Evolutionary conservation across 2,888 invertebrate genomes (phyloP), one percentile per base, ranked within the genome.

Genomic region (Drosophila testacea): DNA sequence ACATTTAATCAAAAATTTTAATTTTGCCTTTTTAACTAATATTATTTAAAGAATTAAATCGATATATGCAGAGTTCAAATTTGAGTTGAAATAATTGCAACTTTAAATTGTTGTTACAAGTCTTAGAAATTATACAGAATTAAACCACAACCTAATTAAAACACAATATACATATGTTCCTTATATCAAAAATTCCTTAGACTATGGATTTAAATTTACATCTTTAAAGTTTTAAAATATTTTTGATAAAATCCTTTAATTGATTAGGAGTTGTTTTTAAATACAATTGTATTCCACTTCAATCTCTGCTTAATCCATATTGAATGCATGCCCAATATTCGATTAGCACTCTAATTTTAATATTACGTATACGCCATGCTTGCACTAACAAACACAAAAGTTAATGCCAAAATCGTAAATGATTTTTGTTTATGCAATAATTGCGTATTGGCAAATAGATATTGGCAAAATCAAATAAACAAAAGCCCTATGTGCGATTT

Each of bases 311-410:
- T 6, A 28, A 13, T 54, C 6, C 6, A 10, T 16, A 16, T 30
- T 30, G 11, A 34, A 50, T 22, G 5, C 6, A 6, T 10, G 13
- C 16, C 3, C 16, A 4, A 7, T 22, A 32, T n/a, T 30, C 7
- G n/a, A 41, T 48, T 48, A 48, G 10, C 34, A 34, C 39, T 52
- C 13, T 4, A 2, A 22, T 30, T 51, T 6, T 6, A 38, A 22
- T 55, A 72, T 72, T 41, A 41, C 54, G 36, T 32, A 71, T 64
- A 70, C 64, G 60, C 59, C 22, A 7, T 16, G 36, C 9, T 22
- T 10, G 22, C 32, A 32, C 5, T 9, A 47, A 7, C 11, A 48
- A 6, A 39, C 47, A 5, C 34, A 42, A 11, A 42, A 34, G 41
- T 7, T 11, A 44, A 32, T 51, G 16, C 36, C 38, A 27, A 36